Conservation (phyloP, 2,797 vertebrate species). For the Mionectes olivaceus region DNA sequence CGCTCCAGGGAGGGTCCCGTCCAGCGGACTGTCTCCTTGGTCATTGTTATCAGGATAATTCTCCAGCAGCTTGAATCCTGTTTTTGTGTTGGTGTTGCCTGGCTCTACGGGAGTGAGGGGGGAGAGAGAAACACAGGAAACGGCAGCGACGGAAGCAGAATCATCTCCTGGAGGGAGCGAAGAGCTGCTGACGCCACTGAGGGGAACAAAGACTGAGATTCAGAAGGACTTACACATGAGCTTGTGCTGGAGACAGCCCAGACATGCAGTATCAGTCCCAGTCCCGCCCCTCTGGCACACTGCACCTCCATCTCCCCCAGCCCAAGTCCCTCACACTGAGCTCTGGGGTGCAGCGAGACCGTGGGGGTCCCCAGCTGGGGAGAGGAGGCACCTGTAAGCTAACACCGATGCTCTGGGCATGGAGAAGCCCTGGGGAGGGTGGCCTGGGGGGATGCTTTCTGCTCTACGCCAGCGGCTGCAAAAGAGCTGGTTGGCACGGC, state of each 20-base stretch:
- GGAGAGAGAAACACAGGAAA: conserved; percentile 72
- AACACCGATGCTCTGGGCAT: neutral
- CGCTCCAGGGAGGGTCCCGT: neutral
- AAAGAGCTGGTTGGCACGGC: neutral
- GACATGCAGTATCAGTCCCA: neutral
- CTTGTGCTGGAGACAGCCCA: neutral
- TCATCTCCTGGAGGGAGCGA: conserved; percentile 65
- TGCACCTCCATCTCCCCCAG: neutral
- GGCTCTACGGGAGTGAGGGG: conserved; percentile 12
- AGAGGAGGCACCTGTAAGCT: neutral
- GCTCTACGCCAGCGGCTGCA: neutral
- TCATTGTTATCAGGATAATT: conserved; percentile 66
- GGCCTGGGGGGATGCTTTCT: neutral
- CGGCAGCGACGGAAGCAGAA: conserved; percentile 60
- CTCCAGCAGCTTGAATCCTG: conserved; percentile 68
- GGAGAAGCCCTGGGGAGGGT: neutral
- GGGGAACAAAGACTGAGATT: conserved; percentile 59
- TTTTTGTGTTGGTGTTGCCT: conserved; percentile 68
- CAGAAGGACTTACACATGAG: neutral
- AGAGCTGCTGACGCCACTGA: conserved; percentile 37
- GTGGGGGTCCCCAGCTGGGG: fast-evolving
- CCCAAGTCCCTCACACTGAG: fast-evolving
- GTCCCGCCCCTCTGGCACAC: fast-evolving
- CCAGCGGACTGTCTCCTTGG: conserved; percentile 44
- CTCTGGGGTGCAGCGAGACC: neutral